These are phyloP conservation scores for Cheilosia vulpina DNA, from an alignment of 2,888 invertebrate species.

Conservation along the genomic window DNA sequence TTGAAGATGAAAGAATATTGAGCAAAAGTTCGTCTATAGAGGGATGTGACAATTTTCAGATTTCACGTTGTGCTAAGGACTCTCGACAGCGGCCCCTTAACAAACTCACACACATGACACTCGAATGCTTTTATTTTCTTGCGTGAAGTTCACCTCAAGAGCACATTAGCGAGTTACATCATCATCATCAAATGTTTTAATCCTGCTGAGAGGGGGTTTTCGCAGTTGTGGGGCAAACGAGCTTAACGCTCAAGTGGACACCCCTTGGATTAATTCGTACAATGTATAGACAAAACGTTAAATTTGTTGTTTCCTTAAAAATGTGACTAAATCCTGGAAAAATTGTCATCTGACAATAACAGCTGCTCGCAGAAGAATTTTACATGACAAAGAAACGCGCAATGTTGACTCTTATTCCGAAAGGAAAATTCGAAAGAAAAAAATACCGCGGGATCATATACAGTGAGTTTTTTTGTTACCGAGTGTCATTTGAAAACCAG, in stretches of 20 bases:
- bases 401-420: constrained; percentile 49
- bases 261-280: constrained; percentile 36
- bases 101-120: constrained; percentile 71
- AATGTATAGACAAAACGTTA: background rate
- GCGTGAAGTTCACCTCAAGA: constrained; percentile 69
- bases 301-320: constrained; percentile 15
- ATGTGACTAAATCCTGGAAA: constrained; percentile 28
- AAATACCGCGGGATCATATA: constrained; percentile 65
- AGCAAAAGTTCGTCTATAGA: constrained; percentile 6
- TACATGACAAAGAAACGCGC: constrained; percentile 53
- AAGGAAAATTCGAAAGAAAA: constrained; percentile 2
- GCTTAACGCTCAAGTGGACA: constrained; percentile 66
- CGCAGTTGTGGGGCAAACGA: background rate
- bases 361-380: constrained; percentile 54
- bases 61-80: constrained; percentile 44
- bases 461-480: constrained; percentile 4
- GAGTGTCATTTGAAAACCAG: constrained; percentile 59
- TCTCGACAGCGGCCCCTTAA: constrained; percentile 56
- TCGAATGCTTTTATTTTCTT: constrained; percentile 63
- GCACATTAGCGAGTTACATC: constrained; percentile 68
- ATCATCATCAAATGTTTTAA: constrained; percentile 35
- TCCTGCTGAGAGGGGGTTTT: background rate
- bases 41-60: constrained; percentile 70
- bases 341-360: constrained; percentile 52
- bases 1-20: constrained; percentile 12